Percentiles rank a stretch among this genome's conserved stretches.
These are phyloP conservation scores for Rambutsinella grinnellia DNA, from an alignment of 2,888 invertebrate species.

Conservation along the genomic window DNA sequence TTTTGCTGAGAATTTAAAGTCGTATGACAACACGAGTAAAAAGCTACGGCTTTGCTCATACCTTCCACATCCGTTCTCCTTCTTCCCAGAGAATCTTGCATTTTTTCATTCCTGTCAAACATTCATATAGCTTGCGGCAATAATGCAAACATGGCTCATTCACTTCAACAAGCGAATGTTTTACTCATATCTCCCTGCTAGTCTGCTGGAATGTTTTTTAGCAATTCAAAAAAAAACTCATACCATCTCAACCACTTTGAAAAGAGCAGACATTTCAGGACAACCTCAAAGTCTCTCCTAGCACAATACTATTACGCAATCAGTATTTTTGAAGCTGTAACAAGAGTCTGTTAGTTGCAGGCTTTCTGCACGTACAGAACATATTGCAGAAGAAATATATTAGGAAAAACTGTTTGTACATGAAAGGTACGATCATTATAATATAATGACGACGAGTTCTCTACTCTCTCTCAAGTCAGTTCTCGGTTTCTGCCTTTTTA, in stretches of 20 bases:
- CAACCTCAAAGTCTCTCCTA: not conserved
- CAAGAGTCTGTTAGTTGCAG: not conserved
- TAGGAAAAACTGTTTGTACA: not conserved
- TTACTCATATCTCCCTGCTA: not conserved
- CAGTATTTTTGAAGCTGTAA: constrained; percentile 36
- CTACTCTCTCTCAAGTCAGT: no score
- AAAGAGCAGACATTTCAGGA: not conserved
- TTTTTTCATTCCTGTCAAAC: constrained; percentile 34
- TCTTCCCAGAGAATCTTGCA: not conserved
- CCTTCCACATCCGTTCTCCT: not conserved
- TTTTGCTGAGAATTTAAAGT: no score
- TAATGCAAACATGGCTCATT: constrained; percentile 27
- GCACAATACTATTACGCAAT: constrained; percentile 29
- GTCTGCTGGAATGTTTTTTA: not conserved
- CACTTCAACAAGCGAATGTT: not conserved
- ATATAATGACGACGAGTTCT: not conserved
- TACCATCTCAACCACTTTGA: not conserved
- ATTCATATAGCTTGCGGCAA: constrained; percentile 37
- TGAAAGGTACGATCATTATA: not conserved
- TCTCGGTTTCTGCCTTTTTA: no score
- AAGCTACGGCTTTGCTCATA: no score
- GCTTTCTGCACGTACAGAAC: not conserved
- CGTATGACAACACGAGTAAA: no score
- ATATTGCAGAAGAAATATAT: not conserved
- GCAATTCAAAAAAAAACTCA: not conserved